Evolutionary conservation across 2,888 invertebrate species (phyloP), one percentile per base, ranked within the genome.

Genomic region (Beris morrisii): DNA sequence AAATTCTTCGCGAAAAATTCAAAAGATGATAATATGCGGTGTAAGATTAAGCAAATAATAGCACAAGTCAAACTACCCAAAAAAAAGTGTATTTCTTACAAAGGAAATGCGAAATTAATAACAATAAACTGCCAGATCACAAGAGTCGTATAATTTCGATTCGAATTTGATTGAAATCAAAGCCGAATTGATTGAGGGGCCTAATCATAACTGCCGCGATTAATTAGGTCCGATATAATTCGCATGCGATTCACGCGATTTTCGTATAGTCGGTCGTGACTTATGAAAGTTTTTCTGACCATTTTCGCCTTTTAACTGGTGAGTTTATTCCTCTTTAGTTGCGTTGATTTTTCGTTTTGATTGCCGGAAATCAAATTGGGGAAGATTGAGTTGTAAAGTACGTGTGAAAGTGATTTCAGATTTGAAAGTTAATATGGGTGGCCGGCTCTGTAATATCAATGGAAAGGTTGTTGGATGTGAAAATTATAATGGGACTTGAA

Each of bases 181-280:
- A 30, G 22, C 28, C 30, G 30, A 30, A 30, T 15, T 53, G 53
- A 50, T 38, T 28, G 15, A 50, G 50, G 50, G 50, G 50, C 9
- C 11, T 50, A 9, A 15, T 50, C 28, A 48, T 22, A 22, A 38
- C 38, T 38, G 38, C 38, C 38, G 9, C 38, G 38, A 38, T 54
- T 54, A 22, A 12, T 5, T 44, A 15, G 22, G 6, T 31, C 48
- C 30, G 46, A 48, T 46, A 12, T 30, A 30, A 46, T 54, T 57
- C 28, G 45, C 30, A 59, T 59, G 44, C 58, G 28, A 59, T 48
- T 32, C 58, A 59, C 58, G 58, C 58, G 30, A 59, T 46, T 13
- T 30, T 31, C 11, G 46, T 45, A 31, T 46, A 4, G 31, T 4
- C n/a, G 31, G 31, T 59, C 43, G 58, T 31, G 48, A 56, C 43